These are phyloP conservation scores for chimpanzee (Pan troglodytes) DNA, from an alignment of 2,113 vertebrate genomes.

Conservation along the genomic window NHGRI_mPanTro3-v2.1_pri NC_072398.2:139714001-139714500, in stretches of 20 bases:
- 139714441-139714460: constrained; percentile 12
- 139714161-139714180: constrained; percentile 26
- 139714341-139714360: neutral
- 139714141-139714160: neutral
- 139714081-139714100: neutral
- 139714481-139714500: constrained; percentile 3
- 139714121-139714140: neutral
- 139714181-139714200: constrained; percentile 1
- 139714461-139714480: neutral
- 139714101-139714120: constrained; percentile 44
- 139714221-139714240: constrained; percentile 15
- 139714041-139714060: constrained; percentile 27
- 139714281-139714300: neutral
- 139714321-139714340: neutral
- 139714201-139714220: constrained; percentile 13
- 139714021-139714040: neutral
- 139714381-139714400: neutral
- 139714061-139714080: neutral
- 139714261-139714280: too few species aligned
- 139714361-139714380: neutral
- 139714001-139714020: neutral
- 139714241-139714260: constrained; percentile 15
- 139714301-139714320: neutral
- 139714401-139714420: constrained; percentile 15
- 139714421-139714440: constrained; percentile 7